Evolutionary conservation across 1,140 invertebrate species (phyloP).

Genomic region (Anthonomus grandis): DNA sequence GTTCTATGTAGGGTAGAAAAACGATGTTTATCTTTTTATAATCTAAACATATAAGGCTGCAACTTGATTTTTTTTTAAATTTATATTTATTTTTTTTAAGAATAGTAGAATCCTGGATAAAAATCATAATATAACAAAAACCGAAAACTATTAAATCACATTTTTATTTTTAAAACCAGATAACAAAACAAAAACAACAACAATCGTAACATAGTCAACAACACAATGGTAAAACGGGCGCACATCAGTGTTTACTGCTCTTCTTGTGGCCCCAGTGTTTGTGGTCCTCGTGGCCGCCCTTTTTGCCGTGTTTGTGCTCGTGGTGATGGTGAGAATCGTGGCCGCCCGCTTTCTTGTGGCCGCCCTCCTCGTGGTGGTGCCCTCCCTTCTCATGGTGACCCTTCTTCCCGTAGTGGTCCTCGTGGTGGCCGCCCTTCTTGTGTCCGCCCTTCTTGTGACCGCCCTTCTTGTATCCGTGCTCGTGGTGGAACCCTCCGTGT

Average conservation of each 20-base stretch:
- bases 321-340: constrained; percentile 65
- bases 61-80: neutral
- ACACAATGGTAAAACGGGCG: neutral
- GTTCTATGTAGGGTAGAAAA: too few species aligned
- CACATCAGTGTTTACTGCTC: constrained; percentile 26
- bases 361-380: constrained; percentile 59
- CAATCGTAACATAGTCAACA: constrained; percentile 27
- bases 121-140: neutral
- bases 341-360: constrained; percentile 64
- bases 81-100: neutral
- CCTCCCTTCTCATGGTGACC: constrained; percentile 60
- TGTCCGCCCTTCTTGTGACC: constrained; percentile 62
- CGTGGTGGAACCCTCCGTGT: constrained; percentile 58
- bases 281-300: constrained; percentile 62
- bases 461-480: constrained; percentile 58
- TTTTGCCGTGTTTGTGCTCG: constrained; percentile 63
- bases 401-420: constrained; percentile 60
- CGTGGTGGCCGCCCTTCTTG: constrained; percentile 60
- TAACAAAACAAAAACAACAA: constrained; percentile 31
- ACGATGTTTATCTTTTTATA: too few species aligned
- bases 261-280: constrained; percentile 62
- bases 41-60: too few species aligned
- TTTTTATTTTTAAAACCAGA: constrained; percentile 8
- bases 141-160: constrained; percentile 15
- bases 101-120: neutral